Conservation (phyloP, 2,888 invertebrate species). For the Leptura quadrifasciata region DNA sequence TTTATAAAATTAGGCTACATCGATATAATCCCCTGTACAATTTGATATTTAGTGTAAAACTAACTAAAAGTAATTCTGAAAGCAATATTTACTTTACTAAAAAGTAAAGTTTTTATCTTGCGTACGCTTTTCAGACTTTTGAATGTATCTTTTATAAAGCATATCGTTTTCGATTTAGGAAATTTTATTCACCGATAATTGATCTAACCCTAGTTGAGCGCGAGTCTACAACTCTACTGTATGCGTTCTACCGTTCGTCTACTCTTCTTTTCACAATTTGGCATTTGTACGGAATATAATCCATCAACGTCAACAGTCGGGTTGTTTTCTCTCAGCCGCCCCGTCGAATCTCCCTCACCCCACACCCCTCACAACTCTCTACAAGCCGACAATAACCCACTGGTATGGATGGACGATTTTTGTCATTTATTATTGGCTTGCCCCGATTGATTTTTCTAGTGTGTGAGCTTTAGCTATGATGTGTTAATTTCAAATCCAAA, state of each 20-base stretch:
- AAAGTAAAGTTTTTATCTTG: conserved; percentile 3
- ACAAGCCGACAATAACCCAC: conserved; percentile 73
- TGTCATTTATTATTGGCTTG: conserved; percentile 74
- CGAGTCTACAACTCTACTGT: conserved; percentile 70
- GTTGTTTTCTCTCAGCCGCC: conserved; percentile 74
- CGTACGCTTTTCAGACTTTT: conserved; percentile 14
- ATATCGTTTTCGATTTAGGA: conserved; percentile 51
- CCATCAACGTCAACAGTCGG: conserved; percentile 75
- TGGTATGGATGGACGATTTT: conserved; percentile 75
- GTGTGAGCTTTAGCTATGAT: conserved; percentile 69
- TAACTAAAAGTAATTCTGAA: not conserved
- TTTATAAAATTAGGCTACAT: not conserved
- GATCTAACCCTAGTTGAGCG: conserved; percentile 70
- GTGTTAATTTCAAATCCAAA: conserved; percentile 70
- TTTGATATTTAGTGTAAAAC: not conserved
- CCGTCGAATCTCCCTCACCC: conserved; percentile 63
- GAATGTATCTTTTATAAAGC: conserved; percentile 31
- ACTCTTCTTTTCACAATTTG: conserved; percentile 76
- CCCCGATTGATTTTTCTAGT: conserved; percentile 73
- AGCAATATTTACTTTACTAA: not conserved
- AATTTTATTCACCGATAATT: conserved; percentile 69
- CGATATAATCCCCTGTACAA: not conserved
- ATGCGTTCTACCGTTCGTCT: conserved; percentile 71
- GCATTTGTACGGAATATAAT: conserved; percentile 76
- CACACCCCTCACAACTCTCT: conserved; percentile 61